Conservation (phyloP, 2,113 vertebrate species). For the Brienomyrus longianalis region DNA sequence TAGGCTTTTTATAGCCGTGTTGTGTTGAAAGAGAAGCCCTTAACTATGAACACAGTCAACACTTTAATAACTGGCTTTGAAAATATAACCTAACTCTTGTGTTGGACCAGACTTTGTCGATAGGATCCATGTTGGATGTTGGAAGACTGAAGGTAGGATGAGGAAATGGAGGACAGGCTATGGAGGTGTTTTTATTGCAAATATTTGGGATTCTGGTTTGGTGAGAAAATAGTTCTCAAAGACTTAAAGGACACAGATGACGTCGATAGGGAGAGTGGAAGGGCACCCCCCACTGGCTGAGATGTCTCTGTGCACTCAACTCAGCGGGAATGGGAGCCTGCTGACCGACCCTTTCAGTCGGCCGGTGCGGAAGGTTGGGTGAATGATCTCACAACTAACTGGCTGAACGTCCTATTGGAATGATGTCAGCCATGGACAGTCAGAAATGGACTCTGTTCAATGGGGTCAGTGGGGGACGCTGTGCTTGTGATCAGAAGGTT, state of each 20-base stretch:
- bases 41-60: not conserved
- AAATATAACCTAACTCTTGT: not conserved
- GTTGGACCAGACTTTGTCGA: not conserved
- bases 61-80: not conserved
- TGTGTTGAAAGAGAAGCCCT: not conserved
- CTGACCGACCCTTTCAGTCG: not conserved
- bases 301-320: not conserved
- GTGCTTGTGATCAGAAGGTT: not conserved
- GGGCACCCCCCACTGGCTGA: not conserved
- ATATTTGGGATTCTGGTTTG: not conserved
- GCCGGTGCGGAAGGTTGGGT: not conserved
- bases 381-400: not conserved
- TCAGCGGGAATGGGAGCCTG: not conserved
- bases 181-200: not conserved
- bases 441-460: no score
- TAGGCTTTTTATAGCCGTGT: not conserved
- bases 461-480: not conserved
- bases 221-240: not conserved
- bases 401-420: not conserved
- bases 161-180: not conserved
- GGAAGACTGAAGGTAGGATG: not conserved
- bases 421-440: no score
- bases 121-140: not conserved
- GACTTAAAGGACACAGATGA: not conserved
- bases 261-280: not conserved